phyloP scores from a whole-genome alignment of 2,888 invertebrate genomes.

The Drosophila buzzatii region DNA sequence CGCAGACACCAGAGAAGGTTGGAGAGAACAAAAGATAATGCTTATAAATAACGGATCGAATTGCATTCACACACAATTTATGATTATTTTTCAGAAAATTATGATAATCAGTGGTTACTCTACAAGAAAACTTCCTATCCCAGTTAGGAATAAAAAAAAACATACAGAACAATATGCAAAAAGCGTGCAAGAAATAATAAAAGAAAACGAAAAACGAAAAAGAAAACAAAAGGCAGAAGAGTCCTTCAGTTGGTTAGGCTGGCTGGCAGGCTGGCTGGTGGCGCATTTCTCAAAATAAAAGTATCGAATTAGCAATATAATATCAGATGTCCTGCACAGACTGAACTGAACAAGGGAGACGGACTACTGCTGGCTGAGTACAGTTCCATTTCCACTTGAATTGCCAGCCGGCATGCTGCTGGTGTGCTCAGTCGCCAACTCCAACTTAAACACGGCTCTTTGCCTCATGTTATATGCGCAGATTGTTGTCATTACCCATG shows the following conservation, averaged over 20 bases:
- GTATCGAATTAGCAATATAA: conserved; percentile 84
- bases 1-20: conserved; percentile 59
- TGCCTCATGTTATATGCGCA: conserved; percentile 34
- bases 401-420: conserved; percentile 69
- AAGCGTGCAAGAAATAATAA: conserved; percentile 22
- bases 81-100: conserved; percentile 67
- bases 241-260: conserved; percentile 39
- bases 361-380: conserved; percentile 43
- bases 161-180: conserved; percentile 52
- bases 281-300: conserved; percentile 68
- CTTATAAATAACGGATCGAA: conserved; percentile 75
- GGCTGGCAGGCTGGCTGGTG: conserved; percentile 33
- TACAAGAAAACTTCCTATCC: conserved; percentile 45
- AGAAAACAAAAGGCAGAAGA: conserved; percentile 28
- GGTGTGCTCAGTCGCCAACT: conserved; percentile 15
- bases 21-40: conserved; percentile 53
- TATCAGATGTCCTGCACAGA: conserved; percentile 75
- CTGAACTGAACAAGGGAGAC: conserved; percentile 6
- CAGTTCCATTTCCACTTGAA: conserved; percentile 71
- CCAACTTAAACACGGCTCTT: conserved; percentile 21
- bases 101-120: conserved; percentile 61
- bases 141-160: conserved; percentile 50
- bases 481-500: conserved; percentile 55
- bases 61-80: conserved; percentile 77
- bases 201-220: background rate